These are phyloP conservation scores for Nannoperca australis DNA, from an alignment of 2,797 vertebrate genomes.

Conservation along the genomic window DNA sequence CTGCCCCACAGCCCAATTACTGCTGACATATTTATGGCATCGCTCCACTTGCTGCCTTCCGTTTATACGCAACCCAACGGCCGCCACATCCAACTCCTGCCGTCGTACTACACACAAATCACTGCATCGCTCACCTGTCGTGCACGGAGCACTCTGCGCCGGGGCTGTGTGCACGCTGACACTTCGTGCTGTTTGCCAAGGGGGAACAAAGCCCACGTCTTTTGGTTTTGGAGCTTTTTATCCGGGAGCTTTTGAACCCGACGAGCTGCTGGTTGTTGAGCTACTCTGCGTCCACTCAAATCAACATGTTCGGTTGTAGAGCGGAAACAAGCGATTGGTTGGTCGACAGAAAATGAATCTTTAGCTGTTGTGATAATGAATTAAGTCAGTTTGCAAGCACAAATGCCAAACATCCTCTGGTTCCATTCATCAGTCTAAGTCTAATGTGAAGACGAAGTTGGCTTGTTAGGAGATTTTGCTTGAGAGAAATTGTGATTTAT, in stretches of 20 bases:
- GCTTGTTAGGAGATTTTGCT: too few species aligned
- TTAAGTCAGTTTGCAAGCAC: background rate
- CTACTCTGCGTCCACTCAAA: background rate
- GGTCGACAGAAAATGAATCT: background rate
- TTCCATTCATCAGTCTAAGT: too few species aligned
- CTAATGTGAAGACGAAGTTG: too few species aligned
- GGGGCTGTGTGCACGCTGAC: background rate
- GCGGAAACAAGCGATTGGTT: background rate
- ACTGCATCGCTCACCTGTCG: background rate
- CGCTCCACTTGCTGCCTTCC: conserved; percentile 22
- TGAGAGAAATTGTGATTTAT: background rate
- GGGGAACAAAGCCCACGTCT: background rate
- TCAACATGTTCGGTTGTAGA: background rate
- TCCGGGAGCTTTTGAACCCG: background rate
- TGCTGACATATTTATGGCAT: conserved; percentile 37
- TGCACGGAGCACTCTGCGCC: background rate
- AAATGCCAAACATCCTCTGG: background rate
- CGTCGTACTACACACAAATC: conserved; percentile 11
- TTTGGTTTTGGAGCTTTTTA: conserved; percentile 3
- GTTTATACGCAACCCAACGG: conserved; percentile 12
- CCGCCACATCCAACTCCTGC: conserved; percentile 24
- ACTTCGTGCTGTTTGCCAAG: conserved; percentile 9
- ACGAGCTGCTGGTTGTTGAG: background rate
- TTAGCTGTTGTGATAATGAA: background rate
- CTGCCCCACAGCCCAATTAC: conserved; percentile 13